Conservation (phyloP, 2,888 invertebrate species). For the Himalopsyche japonica region DNA sequence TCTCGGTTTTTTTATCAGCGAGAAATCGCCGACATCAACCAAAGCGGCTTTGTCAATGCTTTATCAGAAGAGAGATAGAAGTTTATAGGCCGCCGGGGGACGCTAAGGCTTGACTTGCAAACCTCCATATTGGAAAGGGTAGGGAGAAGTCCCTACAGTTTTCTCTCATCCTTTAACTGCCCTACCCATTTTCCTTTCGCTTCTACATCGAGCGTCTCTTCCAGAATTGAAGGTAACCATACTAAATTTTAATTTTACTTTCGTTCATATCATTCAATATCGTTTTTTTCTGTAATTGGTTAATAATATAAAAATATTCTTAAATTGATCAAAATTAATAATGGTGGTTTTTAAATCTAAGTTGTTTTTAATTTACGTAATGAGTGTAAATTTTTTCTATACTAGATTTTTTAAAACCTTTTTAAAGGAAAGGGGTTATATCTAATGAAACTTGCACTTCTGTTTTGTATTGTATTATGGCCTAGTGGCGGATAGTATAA, state of each 20-base stretch:
- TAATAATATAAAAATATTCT: too few species aligned
- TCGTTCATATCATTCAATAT: too few species aligned
- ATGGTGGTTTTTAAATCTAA: too few species aligned
- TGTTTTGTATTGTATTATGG: too few species aligned
- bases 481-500: too few species aligned
- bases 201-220: background rate
- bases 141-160: background rate
- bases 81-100: conserved; percentile 7
- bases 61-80: conserved; percentile 4
- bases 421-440: too few species aligned
- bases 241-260: background rate
- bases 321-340: too few species aligned
- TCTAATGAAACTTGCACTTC: too few species aligned
- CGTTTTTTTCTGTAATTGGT: too few species aligned
- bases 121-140: background rate
- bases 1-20: conserved; percentile 8
- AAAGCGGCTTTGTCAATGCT: conserved; percentile 4
- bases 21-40: conserved; percentile 7
- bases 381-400: too few species aligned
- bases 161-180: conserved; percentile 1
- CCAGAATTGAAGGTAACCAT: background rate
- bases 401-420: too few species aligned
- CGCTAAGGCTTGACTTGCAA: background rate
- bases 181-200: background rate
- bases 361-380: too few species aligned